Evolutionary conservation across 2,888 invertebrate genomes (phyloP), one percentile per base, ranked within the genome.

Genomic region (Galerucella calmariensis): DNA sequence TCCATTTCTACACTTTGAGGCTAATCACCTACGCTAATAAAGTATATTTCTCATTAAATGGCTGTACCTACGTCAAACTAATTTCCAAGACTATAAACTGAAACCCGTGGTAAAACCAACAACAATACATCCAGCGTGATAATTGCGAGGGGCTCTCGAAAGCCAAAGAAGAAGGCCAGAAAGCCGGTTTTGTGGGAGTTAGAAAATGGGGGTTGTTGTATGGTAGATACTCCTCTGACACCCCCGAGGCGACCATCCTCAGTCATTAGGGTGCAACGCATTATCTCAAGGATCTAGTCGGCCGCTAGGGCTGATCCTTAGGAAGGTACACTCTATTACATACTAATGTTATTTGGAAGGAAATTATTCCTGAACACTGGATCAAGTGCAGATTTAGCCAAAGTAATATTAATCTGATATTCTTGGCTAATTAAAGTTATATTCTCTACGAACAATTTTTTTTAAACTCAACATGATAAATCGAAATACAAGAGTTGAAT

Each of bases 231-330:
- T 27, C 70, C 75, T 35, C 46, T 56, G 59, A 66, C 58, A 61
- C 35, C 70, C 56, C 46, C 63, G 62, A 66, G 66, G 69, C 66
- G 83, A 81, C 83, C 84, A 80, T 84, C 84, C 84, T 82, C 79
- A 84, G 85, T 85, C 85, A 85, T 85, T 86, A 85, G 85, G 85
- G 85, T 85, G 84, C 85, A 84, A 82, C 83, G 84, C 85, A 86
- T 86, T 85, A 86, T 85, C 84, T 85, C 83, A 84, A 85, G 85
- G 85, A 85, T 86, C 85, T 85, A 85, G 81, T 84, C 82, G 81
- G 83, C 78, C 82, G 72, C 65, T 20, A 66, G 71, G 78, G 83
- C 82, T 85, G 85, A 84, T 85, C 83, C 83, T 81, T 83, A 85
- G 84, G 83, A 83, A 85, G 84, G 83, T 85, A 74, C 67, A 84